phyloP scores from a whole-genome alignment of 1,140 invertebrate species.

The Centruroides vittatus region DNA sequence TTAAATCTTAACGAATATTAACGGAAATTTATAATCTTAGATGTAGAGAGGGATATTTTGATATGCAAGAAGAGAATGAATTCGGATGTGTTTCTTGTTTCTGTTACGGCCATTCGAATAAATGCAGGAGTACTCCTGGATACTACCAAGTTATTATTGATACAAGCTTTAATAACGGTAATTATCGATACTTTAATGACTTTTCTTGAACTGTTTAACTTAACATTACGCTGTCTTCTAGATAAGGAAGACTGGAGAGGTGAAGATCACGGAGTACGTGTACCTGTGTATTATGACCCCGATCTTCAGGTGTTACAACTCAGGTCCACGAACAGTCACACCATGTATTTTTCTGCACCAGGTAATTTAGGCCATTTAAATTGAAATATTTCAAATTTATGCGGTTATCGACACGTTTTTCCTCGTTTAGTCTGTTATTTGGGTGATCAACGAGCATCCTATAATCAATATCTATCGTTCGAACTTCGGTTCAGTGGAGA shows the following conservation, averaged over 20 bases:
- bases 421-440: conserved; percentile 34
- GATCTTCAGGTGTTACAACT: conserved; percentile 64
- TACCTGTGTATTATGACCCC: conserved; percentile 61
- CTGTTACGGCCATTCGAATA: conserved; percentile 91
- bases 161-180: conserved; percentile 11
- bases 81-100: conserved; percentile 96
- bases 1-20: not conserved
- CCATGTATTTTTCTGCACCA: conserved; percentile 76
- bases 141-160: conserved; percentile 10
- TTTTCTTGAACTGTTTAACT: not conserved
- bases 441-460: conserved; percentile 83
- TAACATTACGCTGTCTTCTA: conserved; percentile 1
- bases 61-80: conserved; percentile 69
- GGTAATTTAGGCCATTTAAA: conserved; percentile 28
- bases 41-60: conserved; percentile 92
- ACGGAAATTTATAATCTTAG: conserved; percentile 20
- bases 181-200: not conserved
- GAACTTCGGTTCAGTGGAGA: conserved; percentile 67
- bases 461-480: conserved; percentile 86
- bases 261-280: conserved; percentile 43
- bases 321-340: conserved; percentile 49
- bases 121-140: conserved; percentile 42
- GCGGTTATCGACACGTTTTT: not conserved
- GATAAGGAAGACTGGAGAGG: conserved; percentile 67
- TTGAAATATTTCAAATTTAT: not conserved